phyloP scores from a whole-genome alignment of 1,140 invertebrate genomes.

The Drosophila nebulosa region DNA sequence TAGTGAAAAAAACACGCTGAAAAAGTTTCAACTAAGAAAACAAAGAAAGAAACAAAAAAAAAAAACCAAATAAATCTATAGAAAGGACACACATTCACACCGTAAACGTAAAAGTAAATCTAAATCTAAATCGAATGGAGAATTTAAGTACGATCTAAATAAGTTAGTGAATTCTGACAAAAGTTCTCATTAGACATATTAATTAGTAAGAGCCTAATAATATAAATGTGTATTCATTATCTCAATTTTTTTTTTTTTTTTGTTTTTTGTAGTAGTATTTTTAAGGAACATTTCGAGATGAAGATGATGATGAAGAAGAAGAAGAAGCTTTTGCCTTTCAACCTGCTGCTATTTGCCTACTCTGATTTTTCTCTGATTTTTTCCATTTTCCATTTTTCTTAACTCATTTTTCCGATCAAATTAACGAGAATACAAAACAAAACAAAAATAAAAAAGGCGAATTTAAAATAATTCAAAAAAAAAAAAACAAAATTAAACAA shows the following conservation, averaged over 20 bases:
- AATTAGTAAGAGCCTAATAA: neutral
- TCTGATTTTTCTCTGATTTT: neutral
- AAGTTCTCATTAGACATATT: neutral
- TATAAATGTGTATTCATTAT: no score
- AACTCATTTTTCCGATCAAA: constrained; percentile 43
- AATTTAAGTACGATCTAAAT: neutral
- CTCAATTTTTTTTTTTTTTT: no score
- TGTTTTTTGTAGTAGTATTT: neutral
- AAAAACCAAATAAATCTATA: neutral
- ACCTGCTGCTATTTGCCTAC: neutral
- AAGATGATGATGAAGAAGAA: no score
- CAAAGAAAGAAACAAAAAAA: neutral
- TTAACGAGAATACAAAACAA: constrained; percentile 25
- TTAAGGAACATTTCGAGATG: neutral
- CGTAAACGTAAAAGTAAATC: no score
- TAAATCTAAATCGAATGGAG: neutral
- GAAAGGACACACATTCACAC: neutral
- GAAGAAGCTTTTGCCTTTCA: constrained; percentile 1
- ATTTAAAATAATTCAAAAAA: constrained; percentile 55
- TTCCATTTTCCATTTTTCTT: constrained; percentile 16
- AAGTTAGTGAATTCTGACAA: neutral
- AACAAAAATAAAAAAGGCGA: constrained; percentile 52
- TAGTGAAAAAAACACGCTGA: constrained; percentile 39
- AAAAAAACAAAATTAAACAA: constrained; percentile 25
- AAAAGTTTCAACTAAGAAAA: constrained; percentile 36